Conservation (phyloP, 2,113 vertebrate species). For the Halcyon malimbica region DNA sequence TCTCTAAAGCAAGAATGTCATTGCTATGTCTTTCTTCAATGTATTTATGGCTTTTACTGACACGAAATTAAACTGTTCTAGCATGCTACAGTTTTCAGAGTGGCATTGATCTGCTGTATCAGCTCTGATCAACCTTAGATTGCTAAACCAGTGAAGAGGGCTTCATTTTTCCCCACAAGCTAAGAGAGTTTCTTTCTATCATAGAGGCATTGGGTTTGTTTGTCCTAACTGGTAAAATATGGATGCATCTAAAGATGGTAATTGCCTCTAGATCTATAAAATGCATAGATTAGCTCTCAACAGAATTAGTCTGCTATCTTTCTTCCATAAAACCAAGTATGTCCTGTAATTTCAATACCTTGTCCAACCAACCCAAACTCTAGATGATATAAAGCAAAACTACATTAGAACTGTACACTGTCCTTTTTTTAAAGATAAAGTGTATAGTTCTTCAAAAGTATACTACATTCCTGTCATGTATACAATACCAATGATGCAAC, state of each 20-base stretch:
- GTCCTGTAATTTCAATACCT: not conserved
- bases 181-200: not conserved
- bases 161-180: not conserved
- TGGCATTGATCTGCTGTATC: not conserved
- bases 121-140: not conserved
- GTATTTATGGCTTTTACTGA: not conserved
- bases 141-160: not conserved
- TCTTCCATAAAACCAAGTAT: not conserved
- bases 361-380: not conserved
- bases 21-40: not conserved
- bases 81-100: not conserved
- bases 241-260: not conserved
- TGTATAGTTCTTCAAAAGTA: not conserved
- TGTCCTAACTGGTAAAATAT: not conserved
- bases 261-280: not conserved
- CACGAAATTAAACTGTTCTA: not conserved
- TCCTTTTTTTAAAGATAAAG: not conserved
- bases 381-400: not conserved
- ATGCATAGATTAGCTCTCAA: not conserved
- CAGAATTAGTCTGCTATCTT: not conserved
- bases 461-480: not conserved
- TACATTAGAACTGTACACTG: not conserved
- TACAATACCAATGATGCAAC: not conserved
- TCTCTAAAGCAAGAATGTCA: not conserved
- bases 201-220: not conserved